Evolutionary conservation across 2,113 vertebrate species (phyloP).

Genomic region (Boulengerochromis microlepis): DNA sequence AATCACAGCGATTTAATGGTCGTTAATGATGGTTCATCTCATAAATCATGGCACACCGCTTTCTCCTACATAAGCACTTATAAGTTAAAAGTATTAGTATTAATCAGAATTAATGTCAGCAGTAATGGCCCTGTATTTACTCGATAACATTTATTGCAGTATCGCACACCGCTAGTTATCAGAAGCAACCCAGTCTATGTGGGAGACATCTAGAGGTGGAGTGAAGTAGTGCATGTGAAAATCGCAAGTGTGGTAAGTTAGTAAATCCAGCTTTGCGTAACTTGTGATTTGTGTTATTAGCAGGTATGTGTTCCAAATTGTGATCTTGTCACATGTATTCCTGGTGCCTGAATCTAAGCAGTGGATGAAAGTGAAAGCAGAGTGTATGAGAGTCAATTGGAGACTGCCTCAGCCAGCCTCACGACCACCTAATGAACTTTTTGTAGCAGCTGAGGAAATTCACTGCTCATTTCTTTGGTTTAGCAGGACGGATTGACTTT

Average conservation of each 20-base stretch:
- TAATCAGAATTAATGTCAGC: neutral
- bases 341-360: neutral
- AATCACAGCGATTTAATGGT: accelerated
- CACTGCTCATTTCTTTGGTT: neutral
- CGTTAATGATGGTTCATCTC: neutral
- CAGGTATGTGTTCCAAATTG: neutral
- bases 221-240: neutral
- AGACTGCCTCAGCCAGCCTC: neutral
- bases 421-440: neutral
- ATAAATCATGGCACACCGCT: neutral
- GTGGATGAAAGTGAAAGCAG: neutral
- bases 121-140: neutral
- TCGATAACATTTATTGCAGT: neutral
- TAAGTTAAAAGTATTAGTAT: neutral
- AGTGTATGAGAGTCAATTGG: neutral
- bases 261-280: neutral
- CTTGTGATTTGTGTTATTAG: neutral
- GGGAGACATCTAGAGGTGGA: neutral
- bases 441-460: neutral
- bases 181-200: neutral
- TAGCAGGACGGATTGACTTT: accelerated
- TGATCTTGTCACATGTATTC: neutral
- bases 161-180: neutral
- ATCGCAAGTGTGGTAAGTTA: neutral
- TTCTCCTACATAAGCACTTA: neutral